A percentile compares a stretch with the other conserved stretches of the same genome.
Conservation (phyloP, 2,888 invertebrate species). For the Embidobia sp. region DNA sequence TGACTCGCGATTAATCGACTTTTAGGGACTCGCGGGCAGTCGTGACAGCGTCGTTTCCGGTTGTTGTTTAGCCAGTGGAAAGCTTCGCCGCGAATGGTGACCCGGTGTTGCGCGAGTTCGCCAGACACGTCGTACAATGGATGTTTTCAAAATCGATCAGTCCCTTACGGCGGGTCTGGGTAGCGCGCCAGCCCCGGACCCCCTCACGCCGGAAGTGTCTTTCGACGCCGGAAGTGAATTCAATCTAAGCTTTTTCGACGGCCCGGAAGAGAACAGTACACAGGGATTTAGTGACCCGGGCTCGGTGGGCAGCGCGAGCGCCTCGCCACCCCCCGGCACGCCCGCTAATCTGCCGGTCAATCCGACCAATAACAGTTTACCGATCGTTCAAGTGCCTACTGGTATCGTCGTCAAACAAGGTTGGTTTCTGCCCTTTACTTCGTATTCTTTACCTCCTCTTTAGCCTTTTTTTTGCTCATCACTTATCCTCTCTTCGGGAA, state of each 20-base stretch:
- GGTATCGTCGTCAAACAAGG: slow-evolving; percentile 81
- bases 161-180: slow-evolving; percentile 85
- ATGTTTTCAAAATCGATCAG: slow-evolving; percentile 88
- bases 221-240: slow-evolving; percentile 90
- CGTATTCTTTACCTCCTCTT: background rate
- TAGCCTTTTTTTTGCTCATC: background rate
- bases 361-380: slow-evolving; percentile 74
- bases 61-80: slow-evolving; percentile 16
- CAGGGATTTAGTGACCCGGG: slow-evolving; percentile 86
- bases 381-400: slow-evolving; percentile 78
- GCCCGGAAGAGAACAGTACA: slow-evolving; percentile 86
- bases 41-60: slow-evolving; percentile 26
- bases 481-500: no score
- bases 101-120: slow-evolving; percentile 54
- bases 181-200: slow-evolving; percentile 84
- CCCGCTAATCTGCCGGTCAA: slow-evolving; percentile 75
- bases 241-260: slow-evolving; percentile 91
- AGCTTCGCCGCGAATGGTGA: slow-evolving; percentile 71
- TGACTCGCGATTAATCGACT: slow-evolving; percentile 30
- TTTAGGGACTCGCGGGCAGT: slow-evolving; percentile 9
- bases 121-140: slow-evolving; percentile 82
- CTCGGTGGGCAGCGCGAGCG: slow-evolving; percentile 83
- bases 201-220: slow-evolving; percentile 85
- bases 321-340: slow-evolving; percentile 78
- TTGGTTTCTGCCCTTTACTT: slow-evolving; percentile 72